phyloP scores from a whole-genome alignment of 2,797 vertebrate species.

The Myotis pilosus region DNA sequence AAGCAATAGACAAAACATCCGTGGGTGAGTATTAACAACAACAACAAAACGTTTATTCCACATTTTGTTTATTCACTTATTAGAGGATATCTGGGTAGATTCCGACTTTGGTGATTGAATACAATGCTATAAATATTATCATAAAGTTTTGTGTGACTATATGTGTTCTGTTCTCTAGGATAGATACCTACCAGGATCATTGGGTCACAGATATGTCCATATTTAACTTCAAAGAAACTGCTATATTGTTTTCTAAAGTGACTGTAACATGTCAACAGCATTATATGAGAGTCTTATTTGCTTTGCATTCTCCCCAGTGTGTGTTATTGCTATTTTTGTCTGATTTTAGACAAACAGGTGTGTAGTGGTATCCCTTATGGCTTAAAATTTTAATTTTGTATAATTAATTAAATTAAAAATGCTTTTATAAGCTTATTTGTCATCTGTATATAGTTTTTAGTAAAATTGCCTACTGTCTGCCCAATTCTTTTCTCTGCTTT shows the following conservation, averaged over 20 bases:
- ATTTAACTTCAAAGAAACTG: not conserved
- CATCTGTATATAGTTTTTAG: not conserved
- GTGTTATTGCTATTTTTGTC: not conserved
- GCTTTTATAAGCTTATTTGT: not conserved
- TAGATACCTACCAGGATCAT: not conserved
- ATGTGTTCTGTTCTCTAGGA: not conserved
- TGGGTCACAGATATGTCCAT: not conserved
- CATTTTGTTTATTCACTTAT: not conserved
- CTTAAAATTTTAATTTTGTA: not conserved
- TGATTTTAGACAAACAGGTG: not conserved
- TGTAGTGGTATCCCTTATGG: not conserved
- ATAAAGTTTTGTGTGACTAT: not conserved
- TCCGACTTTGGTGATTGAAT: not conserved
- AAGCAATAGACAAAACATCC: too few relatives aligned
- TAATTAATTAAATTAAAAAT: not conserved
- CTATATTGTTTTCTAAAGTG: not conserved
- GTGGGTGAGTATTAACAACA: too few relatives aligned
- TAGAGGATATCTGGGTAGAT: not conserved
- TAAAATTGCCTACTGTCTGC: not conserved
- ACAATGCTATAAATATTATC: not conserved
- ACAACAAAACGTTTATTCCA: too few relatives aligned
- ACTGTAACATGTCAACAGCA: not conserved
- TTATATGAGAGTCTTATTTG: not conserved
- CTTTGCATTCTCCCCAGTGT: not conserved
- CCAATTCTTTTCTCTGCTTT: not conserved